Evolutionary conservation across 92 coral and sea anemone species (phyloP).

Genomic region (Actinostola sp.): DNA sequence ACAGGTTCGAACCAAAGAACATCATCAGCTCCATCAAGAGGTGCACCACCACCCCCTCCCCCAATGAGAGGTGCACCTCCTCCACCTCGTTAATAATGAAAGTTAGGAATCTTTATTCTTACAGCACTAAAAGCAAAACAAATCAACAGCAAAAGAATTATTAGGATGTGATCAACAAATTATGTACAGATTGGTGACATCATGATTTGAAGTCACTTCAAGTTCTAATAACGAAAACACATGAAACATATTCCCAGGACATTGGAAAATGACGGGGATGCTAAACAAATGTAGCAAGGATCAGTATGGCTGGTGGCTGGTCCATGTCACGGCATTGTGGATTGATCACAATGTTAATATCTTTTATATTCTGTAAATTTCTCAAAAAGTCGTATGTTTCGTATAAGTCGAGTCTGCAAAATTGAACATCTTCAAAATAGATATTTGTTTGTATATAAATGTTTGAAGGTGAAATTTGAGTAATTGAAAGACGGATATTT

Average conservation of each 20-base stretch:
- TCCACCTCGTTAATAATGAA: conserved; percentile 68
- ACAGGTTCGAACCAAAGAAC: conserved; percentile 61
- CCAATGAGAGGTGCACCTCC: conserved; percentile 94
- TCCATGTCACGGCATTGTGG: conserved; percentile 12
- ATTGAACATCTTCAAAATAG: conserved; percentile 20
- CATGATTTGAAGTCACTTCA: neutral
- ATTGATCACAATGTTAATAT: conserved; percentile 27
- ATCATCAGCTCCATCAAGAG: conserved; percentile 72
- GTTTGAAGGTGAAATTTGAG: conserved; percentile 19
- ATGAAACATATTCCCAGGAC: conserved; percentile 8
- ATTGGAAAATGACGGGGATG: conserved; percentile 4
- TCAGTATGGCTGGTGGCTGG: conserved; percentile 2
- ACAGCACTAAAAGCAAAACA: neutral
- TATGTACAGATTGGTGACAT: neutral
- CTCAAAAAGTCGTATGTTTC: conserved; percentile 18
- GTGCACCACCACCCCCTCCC: conserved; percentile 93
- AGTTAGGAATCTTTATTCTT: neutral
- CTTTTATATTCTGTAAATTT: conserved; percentile 42
- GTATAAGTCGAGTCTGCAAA: conserved; percentile 14
- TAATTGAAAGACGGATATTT: conserved; percentile 14
- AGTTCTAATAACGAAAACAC: neutral
- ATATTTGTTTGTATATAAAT: conserved; percentile 32
- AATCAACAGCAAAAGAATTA: conserved; percentile 10
- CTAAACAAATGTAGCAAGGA: neutral
- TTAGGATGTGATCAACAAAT: conserved; percentile 12